Evolutionary conservation across 1,140 invertebrate species (phyloP).

Genomic region (Megalopta genalis): DNA sequence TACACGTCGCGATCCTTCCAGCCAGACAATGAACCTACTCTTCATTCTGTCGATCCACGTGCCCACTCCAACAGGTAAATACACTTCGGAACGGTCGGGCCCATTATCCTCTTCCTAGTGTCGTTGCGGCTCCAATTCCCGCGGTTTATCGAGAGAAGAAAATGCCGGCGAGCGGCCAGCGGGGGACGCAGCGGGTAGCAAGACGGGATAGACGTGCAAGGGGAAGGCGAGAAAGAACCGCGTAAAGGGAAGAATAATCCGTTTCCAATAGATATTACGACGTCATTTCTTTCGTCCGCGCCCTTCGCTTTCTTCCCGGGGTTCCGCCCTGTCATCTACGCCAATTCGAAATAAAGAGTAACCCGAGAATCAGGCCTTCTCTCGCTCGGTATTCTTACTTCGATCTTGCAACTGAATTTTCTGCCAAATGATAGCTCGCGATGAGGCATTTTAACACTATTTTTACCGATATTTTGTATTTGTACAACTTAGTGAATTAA

Average conservation of each 20-base stretch:
- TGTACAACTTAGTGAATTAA: no score
- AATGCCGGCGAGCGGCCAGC: constrained; percentile 9
- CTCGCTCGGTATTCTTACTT: no score
- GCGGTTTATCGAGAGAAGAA: constrained; percentile 42
- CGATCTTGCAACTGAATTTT: no score
- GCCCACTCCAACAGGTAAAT: constrained; percentile 55
- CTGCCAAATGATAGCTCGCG: no score
- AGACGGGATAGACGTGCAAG: background rate
- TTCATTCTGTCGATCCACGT: constrained; percentile 67
- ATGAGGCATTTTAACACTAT: no score
- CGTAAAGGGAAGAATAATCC: constrained; percentile 43
- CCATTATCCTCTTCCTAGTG: constrained; percentile 59
- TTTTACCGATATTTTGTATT: no score
- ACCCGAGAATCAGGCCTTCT: no score
- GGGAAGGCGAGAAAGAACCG: constrained; percentile 8
- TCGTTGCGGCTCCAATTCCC: constrained; percentile 37
- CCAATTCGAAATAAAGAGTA: no score
- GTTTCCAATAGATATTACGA: constrained; percentile 55
- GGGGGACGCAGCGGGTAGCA: background rate
- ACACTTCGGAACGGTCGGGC: constrained; percentile 36
- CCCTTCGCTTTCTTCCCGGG: background rate
- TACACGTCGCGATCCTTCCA: constrained; percentile 40
- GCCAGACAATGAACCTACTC: constrained; percentile 67
- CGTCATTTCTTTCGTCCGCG: background rate
- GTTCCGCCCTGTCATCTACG: no score